Base-by-base conservation (phyloP, 2,888 invertebrate species). In the Phalera bucephala region DNA sequence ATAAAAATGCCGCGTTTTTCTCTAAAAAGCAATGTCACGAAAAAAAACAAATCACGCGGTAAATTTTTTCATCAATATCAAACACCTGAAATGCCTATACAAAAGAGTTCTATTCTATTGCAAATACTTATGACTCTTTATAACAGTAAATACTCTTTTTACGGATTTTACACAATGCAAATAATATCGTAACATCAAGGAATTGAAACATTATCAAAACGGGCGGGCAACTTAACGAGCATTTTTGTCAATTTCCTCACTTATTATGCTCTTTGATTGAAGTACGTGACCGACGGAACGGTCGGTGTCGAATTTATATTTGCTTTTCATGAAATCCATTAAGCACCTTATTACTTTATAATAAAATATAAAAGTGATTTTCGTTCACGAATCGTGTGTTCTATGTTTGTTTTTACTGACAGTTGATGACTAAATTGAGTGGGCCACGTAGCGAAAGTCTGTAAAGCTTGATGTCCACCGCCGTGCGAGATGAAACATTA, bases 231-330 rank as follows among this genome's bases (percentile, higher is more conserved):
- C 26, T 44, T 36, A 43, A 31, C 31, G 13, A 27, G 32, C 33
- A 57, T 44, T 57, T 59, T 50, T 44, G 50, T 41, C 37, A 31
- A 49, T 61, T 61, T 57, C 45, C 45, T 59, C 29, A 37, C 34
- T 40, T 53, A 53, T 38, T 58, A 50, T 38, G 25, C 50, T 61
- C 27, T 57, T 36, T 43, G 53, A 58, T 58, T 61, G 45, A 35
- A 45, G 37, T 61, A 58, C 58, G 58, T 58, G 58, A 58, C 62
- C 15, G 27, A 31, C 29, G 36, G 3, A 12, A 25, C 31, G 36
- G 27, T 34, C 13, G 25, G 33, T 37, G 17, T 7, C 29, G 6
- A 27, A 11, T 14, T 12, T 27, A 27, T 27, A 40, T 50, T 48
- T 45, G 10, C 37, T 4, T 25, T 30, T 32, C 13, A 36, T 28